Conservation (phyloP, 2,797 vertebrate genomes). For the Cynopterus sphinx region DNA sequence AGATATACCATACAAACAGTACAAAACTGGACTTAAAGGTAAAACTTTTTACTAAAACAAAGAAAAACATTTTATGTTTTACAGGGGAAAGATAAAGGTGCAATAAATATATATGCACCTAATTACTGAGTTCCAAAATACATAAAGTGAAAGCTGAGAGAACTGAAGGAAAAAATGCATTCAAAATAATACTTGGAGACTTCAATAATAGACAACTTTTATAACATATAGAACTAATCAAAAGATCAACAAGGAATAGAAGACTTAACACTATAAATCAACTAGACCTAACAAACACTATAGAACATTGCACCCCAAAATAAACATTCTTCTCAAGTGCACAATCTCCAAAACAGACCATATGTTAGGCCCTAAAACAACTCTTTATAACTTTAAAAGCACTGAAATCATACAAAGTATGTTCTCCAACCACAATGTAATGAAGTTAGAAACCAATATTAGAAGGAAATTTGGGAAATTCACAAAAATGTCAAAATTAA, state of each 20-base stretch:
- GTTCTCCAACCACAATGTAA: background rate
- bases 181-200: background rate
- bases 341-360: background rate
- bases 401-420: background rate
- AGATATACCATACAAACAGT: background rate
- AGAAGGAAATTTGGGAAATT: background rate
- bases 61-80: background rate
- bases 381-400: background rate
- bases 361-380: background rate
- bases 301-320: background rate
- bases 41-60: background rate
- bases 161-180: background rate
- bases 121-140: background rate
- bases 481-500: background rate
- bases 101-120: background rate
- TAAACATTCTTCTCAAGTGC: background rate
- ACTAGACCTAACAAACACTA: background rate
- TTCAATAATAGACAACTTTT: background rate
- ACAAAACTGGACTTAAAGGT: background rate
- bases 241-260: background rate
- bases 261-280: background rate
- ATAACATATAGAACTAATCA: background rate
- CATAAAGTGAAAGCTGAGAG: background rate
- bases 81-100: background rate
- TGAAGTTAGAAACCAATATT: background rate